phyloP scores from a whole-genome alignment of 2,888 invertebrate species.

The Cheilosia grossa region DNA sequence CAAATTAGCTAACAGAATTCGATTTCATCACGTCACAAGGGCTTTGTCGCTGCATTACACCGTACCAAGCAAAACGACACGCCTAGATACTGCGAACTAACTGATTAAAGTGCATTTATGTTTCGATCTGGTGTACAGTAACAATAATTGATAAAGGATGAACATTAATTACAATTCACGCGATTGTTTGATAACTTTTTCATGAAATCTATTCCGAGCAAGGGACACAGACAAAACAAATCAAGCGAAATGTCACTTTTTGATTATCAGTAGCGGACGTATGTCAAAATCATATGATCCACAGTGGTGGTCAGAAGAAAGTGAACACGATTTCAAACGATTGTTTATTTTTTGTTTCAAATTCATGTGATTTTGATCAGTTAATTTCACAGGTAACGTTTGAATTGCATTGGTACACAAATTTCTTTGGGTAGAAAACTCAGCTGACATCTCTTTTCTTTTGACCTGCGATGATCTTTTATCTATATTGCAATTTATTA shows the following conservation, averaged over 20 bases:
- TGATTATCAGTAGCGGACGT: not conserved
- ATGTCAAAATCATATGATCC: conserved; percentile 30
- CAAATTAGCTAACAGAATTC: conserved; percentile 55
- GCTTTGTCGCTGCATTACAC: conserved; percentile 27
- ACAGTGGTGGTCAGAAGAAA: not conserved
- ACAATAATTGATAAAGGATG: conserved; percentile 54
- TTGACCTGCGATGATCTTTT: no score
- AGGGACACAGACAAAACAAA: conserved; percentile 5
- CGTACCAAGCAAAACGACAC: not conserved
- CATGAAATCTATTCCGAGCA: not conserved
- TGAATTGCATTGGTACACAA: no score
- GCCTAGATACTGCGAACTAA: conserved; percentile 12
- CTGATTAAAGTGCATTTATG: conserved; percentile 57
- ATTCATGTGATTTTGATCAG: no score
- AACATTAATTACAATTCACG: conserved; percentile 49
- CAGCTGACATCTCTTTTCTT: no score
- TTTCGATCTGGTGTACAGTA: conserved; percentile 27
- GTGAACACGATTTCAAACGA: not conserved
- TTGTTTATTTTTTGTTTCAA: not conserved
- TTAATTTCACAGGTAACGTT: no score
- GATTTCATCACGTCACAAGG: conserved; percentile 50
- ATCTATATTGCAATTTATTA: no score
- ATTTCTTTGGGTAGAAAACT: no score
- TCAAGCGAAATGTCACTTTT: conserved; percentile 11
- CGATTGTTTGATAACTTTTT: conserved; percentile 2